These are phyloP conservation scores for Cerastis rubricosa DNA, from an alignment of 2,888 invertebrate species.

Conservation along the genomic window DNA sequence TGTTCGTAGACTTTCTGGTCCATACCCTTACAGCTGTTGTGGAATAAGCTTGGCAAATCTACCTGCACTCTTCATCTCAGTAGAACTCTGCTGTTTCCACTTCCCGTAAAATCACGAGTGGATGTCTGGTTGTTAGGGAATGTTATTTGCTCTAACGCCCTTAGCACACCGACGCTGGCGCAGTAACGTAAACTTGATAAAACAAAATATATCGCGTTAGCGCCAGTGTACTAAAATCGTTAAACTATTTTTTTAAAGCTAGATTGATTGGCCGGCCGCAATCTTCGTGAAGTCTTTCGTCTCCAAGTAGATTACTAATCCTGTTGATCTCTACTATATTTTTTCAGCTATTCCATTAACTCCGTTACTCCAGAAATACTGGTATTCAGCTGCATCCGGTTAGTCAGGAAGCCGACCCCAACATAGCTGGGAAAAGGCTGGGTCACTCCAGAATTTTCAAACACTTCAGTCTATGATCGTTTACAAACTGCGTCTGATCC, in stretches of 20 bases:
- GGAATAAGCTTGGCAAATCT: not conserved
- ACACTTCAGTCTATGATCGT: not conserved
- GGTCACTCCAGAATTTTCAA: not conserved
- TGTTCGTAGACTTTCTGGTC: too few relatives aligned
- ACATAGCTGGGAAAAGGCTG: too few relatives aligned
- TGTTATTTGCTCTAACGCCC: not conserved
- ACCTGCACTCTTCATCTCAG: not conserved
- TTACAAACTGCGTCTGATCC: not conserved
- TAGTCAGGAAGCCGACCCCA: too few relatives aligned
- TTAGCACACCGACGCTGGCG: not conserved
- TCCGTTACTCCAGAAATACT: not conserved
- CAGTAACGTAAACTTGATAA: not conserved
- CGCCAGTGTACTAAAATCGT: slow-evolving; percentile 1
- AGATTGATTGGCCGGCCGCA: too few relatives aligned
- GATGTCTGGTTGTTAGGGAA: not conserved
- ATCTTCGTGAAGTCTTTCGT: not conserved
- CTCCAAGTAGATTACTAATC: not conserved
- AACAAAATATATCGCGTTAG: not conserved
- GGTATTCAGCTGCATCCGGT: too few relatives aligned
- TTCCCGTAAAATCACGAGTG: not conserved
- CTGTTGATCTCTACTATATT: not conserved
- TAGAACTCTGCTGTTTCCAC: not conserved
- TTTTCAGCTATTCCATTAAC: too few relatives aligned
- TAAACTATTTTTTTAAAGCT: not conserved
- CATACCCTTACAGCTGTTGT: not conserved